A percentile compares a stretch with the other conserved stretches of the same genome.
These are phyloP conservation scores for Acanthaster planci DNA, from an alignment of 35 echinoderm and acorn worm genomes.

Conservation along the genomic window DNA sequence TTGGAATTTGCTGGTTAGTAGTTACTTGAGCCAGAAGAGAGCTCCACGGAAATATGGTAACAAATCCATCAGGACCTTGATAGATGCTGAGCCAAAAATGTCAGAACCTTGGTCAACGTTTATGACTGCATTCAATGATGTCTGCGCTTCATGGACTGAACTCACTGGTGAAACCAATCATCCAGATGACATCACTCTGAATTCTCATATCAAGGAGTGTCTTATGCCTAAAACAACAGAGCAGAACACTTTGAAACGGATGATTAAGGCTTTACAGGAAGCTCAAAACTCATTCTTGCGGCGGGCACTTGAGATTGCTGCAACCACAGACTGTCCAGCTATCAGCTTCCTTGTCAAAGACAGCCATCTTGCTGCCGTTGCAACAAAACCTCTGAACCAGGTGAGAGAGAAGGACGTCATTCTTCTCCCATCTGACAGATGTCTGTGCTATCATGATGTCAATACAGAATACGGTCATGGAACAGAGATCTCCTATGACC, in stretches of 20 bases:
- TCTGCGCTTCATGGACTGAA: slow-evolving; percentile 35
- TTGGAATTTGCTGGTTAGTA: slow-evolving; percentile 20
- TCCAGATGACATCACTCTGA: not conserved
- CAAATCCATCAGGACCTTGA: slow-evolving; percentile 4
- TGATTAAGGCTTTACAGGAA: slow-evolving; percentile 33
- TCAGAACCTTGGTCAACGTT: not conserved
- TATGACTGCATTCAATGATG: not conserved
- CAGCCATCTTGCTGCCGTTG: slow-evolving; percentile 12
- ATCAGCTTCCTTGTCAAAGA: slow-evolving; percentile 32
- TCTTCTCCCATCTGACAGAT: not conserved
- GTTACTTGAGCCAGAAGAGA: not conserved
- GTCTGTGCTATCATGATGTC: slow-evolving; percentile 32
- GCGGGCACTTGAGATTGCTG: slow-evolving; percentile 9
- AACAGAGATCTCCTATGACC: slow-evolving; percentile 20
- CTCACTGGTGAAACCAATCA: not conserved
- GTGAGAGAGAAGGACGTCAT: slow-evolving; percentile 3
- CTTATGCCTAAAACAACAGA: slow-evolving; percentile 1
- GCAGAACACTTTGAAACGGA: not conserved
- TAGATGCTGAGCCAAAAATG: not conserved
- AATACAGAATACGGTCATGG: slow-evolving; percentile 47
- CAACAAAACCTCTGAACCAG: slow-evolving; percentile 29
- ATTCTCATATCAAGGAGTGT: slow-evolving; percentile 21
- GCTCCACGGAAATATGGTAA: not conserved
- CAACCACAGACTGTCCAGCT: slow-evolving; percentile 9
- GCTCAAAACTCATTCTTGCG: slow-evolving; percentile 34